A percentile compares a stretch with the other conserved stretches of the same genome.
Evolutionary conservation across 64 coral and sea anemone species (phyloP).

Genomic region (Montipora cactus): DNA sequence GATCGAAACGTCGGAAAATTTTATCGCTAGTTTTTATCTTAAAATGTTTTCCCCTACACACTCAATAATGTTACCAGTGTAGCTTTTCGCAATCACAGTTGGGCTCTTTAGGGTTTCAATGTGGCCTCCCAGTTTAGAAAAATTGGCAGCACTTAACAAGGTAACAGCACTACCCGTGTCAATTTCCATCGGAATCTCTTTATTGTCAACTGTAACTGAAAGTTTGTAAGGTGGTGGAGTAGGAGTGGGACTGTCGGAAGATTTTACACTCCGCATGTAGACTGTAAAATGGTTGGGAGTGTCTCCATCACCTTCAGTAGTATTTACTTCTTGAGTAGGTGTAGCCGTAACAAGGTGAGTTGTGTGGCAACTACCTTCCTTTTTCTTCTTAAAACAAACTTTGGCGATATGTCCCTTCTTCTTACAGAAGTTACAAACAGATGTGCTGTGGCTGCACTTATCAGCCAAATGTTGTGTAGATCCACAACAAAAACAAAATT

Average conservation of each 20-base stretch:
- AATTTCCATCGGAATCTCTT: slow-evolving; percentile 63
- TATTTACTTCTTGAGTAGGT: neutral
- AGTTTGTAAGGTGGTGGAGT: slow-evolving; percentile 56
- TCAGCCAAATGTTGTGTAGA: too few species aligned
- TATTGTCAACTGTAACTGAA: slow-evolving; percentile 38
- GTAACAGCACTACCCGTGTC: slow-evolving; percentile 71
- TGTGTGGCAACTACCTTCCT: slow-evolving; percentile 23
- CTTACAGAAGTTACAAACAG: too few species aligned
- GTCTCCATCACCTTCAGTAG: neutral
- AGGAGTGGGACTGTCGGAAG: neutral
- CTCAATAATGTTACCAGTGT: slow-evolving; percentile 47
- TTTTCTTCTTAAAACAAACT: slow-evolving; percentile 69
- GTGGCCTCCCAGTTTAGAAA: slow-evolving; percentile 54
- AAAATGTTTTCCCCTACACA: slow-evolving; percentile 51
- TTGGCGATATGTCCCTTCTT: neutral
- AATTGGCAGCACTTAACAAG: slow-evolving; percentile 42
- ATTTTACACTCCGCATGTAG: slow-evolving; percentile 56
- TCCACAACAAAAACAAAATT: too few species aligned
- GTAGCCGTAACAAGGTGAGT: slow-evolving; percentile 58
- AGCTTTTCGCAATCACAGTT: slow-evolving; percentile 48
- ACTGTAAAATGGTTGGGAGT: slow-evolving; percentile 24
- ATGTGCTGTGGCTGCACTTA: too few species aligned
- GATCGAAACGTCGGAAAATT: too few species aligned
- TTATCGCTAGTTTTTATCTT: too few species aligned
- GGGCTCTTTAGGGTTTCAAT: slow-evolving; percentile 36